phyloP scores from a whole-genome alignment of 1,140 invertebrate genomes.

The Drosophila eugracilis region DNA sequence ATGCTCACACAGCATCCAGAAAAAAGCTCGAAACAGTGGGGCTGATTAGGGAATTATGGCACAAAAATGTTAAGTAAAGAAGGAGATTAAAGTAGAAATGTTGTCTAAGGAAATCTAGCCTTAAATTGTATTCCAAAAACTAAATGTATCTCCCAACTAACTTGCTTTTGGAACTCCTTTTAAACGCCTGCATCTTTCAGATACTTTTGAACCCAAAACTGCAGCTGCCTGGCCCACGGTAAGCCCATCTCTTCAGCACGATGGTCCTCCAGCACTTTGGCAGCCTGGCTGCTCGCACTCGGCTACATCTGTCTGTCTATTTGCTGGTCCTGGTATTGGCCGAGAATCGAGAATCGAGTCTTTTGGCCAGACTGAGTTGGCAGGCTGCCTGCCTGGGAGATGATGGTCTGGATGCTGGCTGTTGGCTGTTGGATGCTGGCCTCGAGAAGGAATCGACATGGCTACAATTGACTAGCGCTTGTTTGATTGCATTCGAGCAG shows the following conservation, averaged over 20 bases:
- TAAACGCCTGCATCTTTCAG: not conserved
- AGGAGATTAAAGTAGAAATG: no score
- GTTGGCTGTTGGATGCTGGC: slow-evolving; percentile 10
- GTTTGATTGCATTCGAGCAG: slow-evolving; percentile 78
- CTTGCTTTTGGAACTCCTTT: not conserved
- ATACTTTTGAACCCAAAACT: not conserved
- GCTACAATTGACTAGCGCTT: slow-evolving; percentile 79
- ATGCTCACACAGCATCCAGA: slow-evolving; percentile 57
- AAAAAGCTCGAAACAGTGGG: slow-evolving; percentile 40
- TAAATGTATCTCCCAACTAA: not conserved
- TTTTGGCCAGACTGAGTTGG: slow-evolving; percentile 33
- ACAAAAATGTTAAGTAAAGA: no score
- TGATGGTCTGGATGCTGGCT: slow-evolving; percentile 19
- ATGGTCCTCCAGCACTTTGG: slow-evolving; percentile 48
- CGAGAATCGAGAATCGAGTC: slow-evolving; percentile 23
- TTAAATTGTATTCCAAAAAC: not conserved
- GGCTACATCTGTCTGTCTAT: slow-evolving; percentile 77
- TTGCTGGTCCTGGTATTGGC: slow-evolving; percentile 37
- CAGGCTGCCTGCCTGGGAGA: slow-evolving; percentile 37
- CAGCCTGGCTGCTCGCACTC: slow-evolving; percentile 64
- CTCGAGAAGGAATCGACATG: slow-evolving; percentile 40
- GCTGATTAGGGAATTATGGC: not conserved
- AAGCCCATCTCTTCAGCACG: slow-evolving; percentile 7
- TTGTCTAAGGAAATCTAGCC: no score
- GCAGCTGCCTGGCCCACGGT: slow-evolving; percentile 34